A percentile compares a stretch with the other conserved stretches of the same genome.
phyloP scores from a whole-genome alignment of 2,888 invertebrate species.

The Corythucha ciliata region DNA sequence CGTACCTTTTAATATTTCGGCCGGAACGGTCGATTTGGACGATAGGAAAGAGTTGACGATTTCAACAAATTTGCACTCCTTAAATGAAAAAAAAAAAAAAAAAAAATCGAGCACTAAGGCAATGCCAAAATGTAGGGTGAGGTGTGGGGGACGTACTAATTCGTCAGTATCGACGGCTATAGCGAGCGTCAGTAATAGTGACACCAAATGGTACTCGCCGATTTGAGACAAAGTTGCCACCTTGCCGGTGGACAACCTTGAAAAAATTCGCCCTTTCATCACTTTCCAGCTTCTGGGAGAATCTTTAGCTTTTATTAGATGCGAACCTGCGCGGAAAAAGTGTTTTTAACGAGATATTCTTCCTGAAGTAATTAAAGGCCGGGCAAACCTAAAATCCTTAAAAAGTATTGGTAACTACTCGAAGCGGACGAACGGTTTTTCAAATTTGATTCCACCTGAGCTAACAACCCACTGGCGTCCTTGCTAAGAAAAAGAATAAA shows the following conservation, averaged over 20 bases:
- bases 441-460: conserved; percentile 28
- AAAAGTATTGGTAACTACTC: conserved; percentile 29
- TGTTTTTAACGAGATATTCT: too few relatives aligned
- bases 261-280: conserved; percentile 49
- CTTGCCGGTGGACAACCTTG: conserved; percentile 51
- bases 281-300: conserved; percentile 44
- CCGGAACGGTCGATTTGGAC: conserved; percentile 9
- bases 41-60: conserved; percentile 15
- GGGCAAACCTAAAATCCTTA: conserved; percentile 28
- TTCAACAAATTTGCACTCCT: conserved; percentile 28
- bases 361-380: neutral
- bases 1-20: conserved; percentile 14
- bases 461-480: conserved; percentile 39
- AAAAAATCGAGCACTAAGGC: too few relatives aligned
- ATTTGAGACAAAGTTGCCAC: conserved; percentile 47
- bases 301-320: conserved; percentile 39
- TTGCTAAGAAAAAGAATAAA: conserved; percentile 33
- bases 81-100: conserved; percentile 5
- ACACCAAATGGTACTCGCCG: conserved; percentile 49
- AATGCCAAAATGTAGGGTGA: too few relatives aligned
- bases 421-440: conserved; percentile 14
- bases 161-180: conserved; percentile 42
- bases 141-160: conserved; percentile 40
- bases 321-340: conserved; percentile 39
- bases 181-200: conserved; percentile 44